phyloP scores from a whole-genome alignment of 2,888 invertebrate species.

The Camponotus fellah region DNA sequence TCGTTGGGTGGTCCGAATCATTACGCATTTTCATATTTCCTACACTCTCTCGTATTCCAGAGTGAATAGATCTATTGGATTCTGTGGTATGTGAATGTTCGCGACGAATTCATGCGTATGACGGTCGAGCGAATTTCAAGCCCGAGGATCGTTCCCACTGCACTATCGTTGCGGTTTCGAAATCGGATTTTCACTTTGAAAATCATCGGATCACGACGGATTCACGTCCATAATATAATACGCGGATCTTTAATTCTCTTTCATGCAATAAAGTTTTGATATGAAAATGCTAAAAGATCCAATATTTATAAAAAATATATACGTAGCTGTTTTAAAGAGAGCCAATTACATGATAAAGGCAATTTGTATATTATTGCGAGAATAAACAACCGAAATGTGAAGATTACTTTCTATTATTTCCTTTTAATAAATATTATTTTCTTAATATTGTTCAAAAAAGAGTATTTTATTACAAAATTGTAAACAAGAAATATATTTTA shows the following conservation, averaged over 20 bases:
- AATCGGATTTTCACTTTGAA: neutral
- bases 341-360: neutral
- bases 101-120: slow-evolving; percentile 47
- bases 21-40: neutral
- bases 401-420: neutral
- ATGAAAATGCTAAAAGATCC: neutral
- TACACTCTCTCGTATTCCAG: slow-evolving; percentile 9
- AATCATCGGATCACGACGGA: neutral
- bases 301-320: neutral
- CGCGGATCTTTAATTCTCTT: neutral
- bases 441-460: neutral
- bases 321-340: neutral
- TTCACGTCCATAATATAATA: neutral
- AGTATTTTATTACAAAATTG: neutral
- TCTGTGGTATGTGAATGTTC: slow-evolving; percentile 20
- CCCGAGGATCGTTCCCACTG: slow-evolving; percentile 38
- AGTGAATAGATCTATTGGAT: slow-evolving; percentile 18
- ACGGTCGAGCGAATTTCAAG: slow-evolving; percentile 41
- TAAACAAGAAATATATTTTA: neutral
- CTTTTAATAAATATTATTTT: neutral
- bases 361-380: neutral
- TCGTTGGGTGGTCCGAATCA: slow-evolving; percentile 44
- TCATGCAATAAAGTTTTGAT: neutral
- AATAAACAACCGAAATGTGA: neutral
- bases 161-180: neutral